These are phyloP conservation scores for Cheilosia variabilis DNA, from an alignment of 2,888 invertebrate genomes.

Conservation along the genomic window DNA sequence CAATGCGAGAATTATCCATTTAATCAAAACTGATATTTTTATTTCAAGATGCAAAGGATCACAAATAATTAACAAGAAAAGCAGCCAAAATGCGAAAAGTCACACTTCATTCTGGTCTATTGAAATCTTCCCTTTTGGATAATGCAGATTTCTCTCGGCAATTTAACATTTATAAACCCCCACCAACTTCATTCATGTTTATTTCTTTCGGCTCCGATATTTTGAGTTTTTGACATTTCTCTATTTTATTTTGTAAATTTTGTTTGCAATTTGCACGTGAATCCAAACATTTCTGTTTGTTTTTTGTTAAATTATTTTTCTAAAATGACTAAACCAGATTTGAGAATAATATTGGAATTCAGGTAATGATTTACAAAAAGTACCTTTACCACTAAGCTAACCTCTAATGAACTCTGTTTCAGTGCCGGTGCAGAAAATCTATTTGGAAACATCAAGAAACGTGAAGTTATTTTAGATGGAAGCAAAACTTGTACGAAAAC, in stretches of 20 bases:
- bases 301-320: background rate
- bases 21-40: too few species aligned
- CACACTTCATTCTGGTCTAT: too few species aligned
- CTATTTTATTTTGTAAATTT: background rate
- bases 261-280: constrained; percentile 31
- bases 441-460: constrained; percentile 91
- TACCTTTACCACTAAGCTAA: background rate
- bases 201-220: background rate
- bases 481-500: constrained; percentile 83
- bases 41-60: background rate
- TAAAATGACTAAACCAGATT: constrained; percentile 57
- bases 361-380: constrained; percentile 28
- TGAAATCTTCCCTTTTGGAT: too few species aligned
- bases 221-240: background rate
- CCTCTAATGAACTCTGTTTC: constrained; percentile 81
- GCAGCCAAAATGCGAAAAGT: too few species aligned
- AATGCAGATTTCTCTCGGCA: too few species aligned
- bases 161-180: background rate
- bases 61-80: background rate
- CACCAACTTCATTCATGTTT: constrained; percentile 52
- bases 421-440: constrained; percentile 97
- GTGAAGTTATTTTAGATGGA: constrained; percentile 87
- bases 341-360: constrained; percentile 64
- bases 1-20: too few species aligned
- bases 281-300: background rate